Conservation (phyloP, 2,113 vertebrate species). For the Aptenodytes patagonicus region DNA sequence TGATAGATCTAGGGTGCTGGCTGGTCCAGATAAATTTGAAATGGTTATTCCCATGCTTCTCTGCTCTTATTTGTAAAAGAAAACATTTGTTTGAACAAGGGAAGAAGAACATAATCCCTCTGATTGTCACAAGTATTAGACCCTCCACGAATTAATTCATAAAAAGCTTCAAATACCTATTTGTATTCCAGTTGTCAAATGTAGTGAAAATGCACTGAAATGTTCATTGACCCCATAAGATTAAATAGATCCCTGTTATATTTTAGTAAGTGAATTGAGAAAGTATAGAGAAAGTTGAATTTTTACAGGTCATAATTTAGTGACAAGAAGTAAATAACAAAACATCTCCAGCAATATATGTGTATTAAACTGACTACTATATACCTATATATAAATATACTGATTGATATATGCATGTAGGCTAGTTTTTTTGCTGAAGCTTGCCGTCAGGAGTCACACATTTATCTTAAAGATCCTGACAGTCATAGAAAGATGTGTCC, state of each 20-base stretch:
- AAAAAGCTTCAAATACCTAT: neutral
- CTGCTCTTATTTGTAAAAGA: neutral
- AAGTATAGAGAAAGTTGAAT: neutral
- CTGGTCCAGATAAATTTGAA: neutral
- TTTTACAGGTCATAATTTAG: neutral
- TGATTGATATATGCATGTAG: neutral
- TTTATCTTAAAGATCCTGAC: neutral
- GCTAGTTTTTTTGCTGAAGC: neutral
- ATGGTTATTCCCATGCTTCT: neutral
- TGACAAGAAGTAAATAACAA: neutral
- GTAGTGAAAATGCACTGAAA: neutral
- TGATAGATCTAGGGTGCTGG: neutral
- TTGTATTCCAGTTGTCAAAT: neutral
- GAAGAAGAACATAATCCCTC: neutral
- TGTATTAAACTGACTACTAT: neutral
- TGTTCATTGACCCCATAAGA: neutral
- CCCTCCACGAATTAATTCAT: neutral
- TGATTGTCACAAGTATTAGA: neutral
- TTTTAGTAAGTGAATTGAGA: neutral
- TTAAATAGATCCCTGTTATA: neutral
- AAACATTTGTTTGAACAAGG: neutral
- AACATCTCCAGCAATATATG: neutral
- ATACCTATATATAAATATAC: neutral
- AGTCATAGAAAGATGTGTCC: neutral
- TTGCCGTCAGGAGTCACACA: neutral